These are phyloP conservation scores for Prochilodus magdalenae DNA, from an alignment of 2,113 vertebrate species.

Conservation along the genomic window DNA sequence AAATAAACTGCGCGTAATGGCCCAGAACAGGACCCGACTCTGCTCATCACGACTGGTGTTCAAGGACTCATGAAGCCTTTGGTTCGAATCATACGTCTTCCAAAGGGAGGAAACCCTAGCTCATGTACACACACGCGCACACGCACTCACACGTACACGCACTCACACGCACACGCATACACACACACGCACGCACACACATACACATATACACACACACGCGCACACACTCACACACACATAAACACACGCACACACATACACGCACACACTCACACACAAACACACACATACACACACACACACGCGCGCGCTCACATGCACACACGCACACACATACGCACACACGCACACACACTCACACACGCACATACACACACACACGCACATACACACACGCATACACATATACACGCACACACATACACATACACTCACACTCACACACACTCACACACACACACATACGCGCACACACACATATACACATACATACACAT, in stretches of 20 bases:
- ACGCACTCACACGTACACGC: too few relatives aligned
- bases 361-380: too few relatives aligned
- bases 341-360: too few relatives aligned
- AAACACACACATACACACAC: neutral
- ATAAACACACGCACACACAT: too few relatives aligned
- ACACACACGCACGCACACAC: neutral
- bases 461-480: neutral
- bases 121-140: neutral
- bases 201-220: neutral
- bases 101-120: neutral
- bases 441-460: too few relatives aligned
- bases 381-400: too few relatives aligned
- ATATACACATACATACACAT: too few relatives aligned
- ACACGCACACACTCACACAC: too few relatives aligned
- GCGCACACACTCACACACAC: neutral
- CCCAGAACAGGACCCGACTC: neutral
- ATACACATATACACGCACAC: too few relatives aligned
- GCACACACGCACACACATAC: too few relatives aligned
- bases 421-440: too few relatives aligned
- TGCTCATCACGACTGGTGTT: neutral
- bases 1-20: neutral
- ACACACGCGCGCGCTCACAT: too few relatives aligned
- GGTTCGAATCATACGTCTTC: neutral
- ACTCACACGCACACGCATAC: neutral
- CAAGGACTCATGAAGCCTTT: neutral